Base-by-base conservation (phyloP, 1,140 invertebrate genomes). In the Meloidogyne chitwoodi region DNA sequence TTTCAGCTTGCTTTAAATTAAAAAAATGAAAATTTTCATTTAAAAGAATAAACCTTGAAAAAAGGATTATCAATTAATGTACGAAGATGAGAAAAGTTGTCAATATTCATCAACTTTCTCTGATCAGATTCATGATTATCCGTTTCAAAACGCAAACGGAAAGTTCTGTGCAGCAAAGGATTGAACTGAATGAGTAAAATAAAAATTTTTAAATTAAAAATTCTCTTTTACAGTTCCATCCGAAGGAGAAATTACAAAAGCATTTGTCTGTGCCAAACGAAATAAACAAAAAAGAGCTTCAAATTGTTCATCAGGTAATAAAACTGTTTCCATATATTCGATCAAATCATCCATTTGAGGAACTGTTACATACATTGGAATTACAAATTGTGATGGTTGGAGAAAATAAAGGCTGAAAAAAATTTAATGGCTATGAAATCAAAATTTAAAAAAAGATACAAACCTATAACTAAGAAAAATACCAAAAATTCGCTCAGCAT, bases 321-420 rank as follows among this genome's bases (percentile, higher is more conserved):
- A 64, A 62, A 74, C 77, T n/a, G 64, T 38, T 62, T 79, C 22
- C n/a, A 67, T 27, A 48, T 72, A 80, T 34, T 76, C 75, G 14
- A 64, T 27, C 3, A 79, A 64, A 62, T 81, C 72, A 22, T 75
- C 71, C 79, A 79, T 75, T 48, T 79, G 79, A 14, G 78, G n/a
- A 22, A 48, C 34, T 4, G 79, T 66, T 67, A 79, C 41, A 5
- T 67, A 29, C 8, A 79, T 69, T 24, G 78, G 70, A 10, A 74
- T 34, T 12, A 81, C 68, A 65, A 82, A 56, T 61, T 64, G 78
- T 26, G 78, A 66, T 10, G 77, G 77, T 80, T 79, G 77, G 1
- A 74, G 24, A 65, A 79, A 79, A 48, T 65, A 79, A 24, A 79
- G 62, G n/a, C 68, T 38, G 24, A 56, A 56, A 56, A 56, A 0